phyloP scores from a whole-genome alignment of 1,140 invertebrate species.

The Tetranychus cinnabarinus region DNA sequence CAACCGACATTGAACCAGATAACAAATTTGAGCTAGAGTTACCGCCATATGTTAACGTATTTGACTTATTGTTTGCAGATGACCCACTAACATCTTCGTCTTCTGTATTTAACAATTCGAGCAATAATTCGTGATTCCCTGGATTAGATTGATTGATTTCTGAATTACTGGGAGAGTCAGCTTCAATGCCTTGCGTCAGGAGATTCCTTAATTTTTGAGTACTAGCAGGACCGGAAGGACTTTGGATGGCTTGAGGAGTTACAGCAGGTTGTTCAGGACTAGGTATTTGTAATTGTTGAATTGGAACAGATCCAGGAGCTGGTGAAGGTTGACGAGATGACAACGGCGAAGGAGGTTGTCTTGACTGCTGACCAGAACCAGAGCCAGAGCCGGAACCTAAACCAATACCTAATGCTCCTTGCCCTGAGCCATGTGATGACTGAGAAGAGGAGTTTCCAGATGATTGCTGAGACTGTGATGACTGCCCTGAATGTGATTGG shows the following conservation, averaged over 20 bases:
- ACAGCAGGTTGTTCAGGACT: neutral
- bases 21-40: neutral
- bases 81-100: conserved; percentile 1
- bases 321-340: neutral
- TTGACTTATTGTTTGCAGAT: neutral
- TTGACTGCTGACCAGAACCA: neutral
- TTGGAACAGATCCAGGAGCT: neutral
- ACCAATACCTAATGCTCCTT: too few relatives aligned
- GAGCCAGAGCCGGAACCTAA: neutral
- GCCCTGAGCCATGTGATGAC: too few relatives aligned
- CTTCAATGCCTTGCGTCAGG: conserved; percentile 11
- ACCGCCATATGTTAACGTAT: neutral
- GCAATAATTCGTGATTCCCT: conserved; percentile 9
- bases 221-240: neutral
- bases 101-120: conserved; percentile 13
- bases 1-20: neutral
- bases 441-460: too few relatives aligned
- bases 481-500: neutral
- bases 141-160: neutral
- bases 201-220: conserved; percentile 15
- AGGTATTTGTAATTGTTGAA: neutral
- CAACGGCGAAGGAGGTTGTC: neutral
- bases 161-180: neutral
- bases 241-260: neutral
- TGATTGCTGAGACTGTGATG: neutral